These are phyloP conservation scores for Sphaerophoria taeniata DNA, from an alignment of 2,888 invertebrate species.

Conservation along the genomic window DNA sequence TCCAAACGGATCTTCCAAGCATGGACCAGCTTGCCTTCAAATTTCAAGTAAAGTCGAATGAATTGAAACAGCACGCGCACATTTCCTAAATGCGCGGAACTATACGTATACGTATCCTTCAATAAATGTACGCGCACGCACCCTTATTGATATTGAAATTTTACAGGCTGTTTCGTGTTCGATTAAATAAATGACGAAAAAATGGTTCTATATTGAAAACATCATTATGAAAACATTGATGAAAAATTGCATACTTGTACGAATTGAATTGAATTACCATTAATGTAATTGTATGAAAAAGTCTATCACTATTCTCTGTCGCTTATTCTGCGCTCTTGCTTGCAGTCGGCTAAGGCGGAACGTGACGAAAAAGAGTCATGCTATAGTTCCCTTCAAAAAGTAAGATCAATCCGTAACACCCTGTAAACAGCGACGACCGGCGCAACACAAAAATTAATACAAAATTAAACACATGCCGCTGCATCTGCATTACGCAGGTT, in stretches of 20 bases:
- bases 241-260: no score
- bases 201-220: no score
- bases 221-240: no score
- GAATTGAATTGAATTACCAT: no score
- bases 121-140: constrained; percentile 65
- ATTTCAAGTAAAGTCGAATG: not conserved
- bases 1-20: constrained; percentile 17
- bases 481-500: constrained; percentile 73
- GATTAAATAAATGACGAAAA: not conserved
- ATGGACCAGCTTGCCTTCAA: constrained; percentile 42
- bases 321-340: no score
- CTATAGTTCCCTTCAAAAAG: no score
- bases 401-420: constrained; percentile 1
- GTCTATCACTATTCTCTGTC: no score
- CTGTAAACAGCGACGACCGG: constrained; percentile 47
- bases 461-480: constrained; percentile 67
- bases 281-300: no score
- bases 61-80: constrained; percentile 55
- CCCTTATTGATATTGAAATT: constrained; percentile 50
- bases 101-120: not conserved
- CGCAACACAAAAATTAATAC: constrained; percentile 49
- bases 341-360: no score
- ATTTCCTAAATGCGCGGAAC: constrained; percentile 58
- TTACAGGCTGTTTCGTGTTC: no score
- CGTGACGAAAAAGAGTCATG: no score